phyloP scores from a whole-genome alignment of 37 sponge, comb jelly and placozoan genomes.

The Mnemiopsis leidyi region DNA sequence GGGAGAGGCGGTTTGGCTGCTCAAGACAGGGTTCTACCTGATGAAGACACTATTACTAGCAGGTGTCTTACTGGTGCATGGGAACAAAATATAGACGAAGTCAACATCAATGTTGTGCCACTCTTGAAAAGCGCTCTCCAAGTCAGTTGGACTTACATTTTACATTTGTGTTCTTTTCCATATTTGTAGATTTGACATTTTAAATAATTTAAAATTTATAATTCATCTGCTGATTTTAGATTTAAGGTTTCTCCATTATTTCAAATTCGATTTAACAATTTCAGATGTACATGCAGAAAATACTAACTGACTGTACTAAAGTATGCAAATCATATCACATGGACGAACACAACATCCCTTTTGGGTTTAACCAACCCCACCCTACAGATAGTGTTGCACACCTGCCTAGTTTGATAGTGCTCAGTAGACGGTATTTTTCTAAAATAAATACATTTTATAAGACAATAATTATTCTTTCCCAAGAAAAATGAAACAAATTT shows the following conservation, averaged over 20 bases:
- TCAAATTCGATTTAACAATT: background rate
- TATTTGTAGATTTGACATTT: too few relatives aligned
- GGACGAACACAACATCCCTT: background rate
- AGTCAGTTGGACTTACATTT: too few relatives aligned
- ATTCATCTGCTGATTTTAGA: too few relatives aligned
- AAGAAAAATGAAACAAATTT: too few relatives aligned
- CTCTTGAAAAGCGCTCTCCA: conserved; percentile 71
- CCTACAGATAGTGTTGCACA: background rate
- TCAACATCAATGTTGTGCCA: conserved; percentile 69
- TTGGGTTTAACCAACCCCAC: conserved; percentile 34
- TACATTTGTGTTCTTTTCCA: too few relatives aligned
- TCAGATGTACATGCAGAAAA: conserved; percentile 52
- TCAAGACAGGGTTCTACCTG: conserved; percentile 75
- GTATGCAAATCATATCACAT: background rate
- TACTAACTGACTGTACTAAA: conserved; percentile 44
- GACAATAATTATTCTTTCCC: too few relatives aligned
- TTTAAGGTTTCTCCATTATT: background rate
- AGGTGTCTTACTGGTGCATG: conserved; percentile 80
- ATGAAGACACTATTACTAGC: conserved; percentile 70
- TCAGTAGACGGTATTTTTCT: conserved; percentile 13
- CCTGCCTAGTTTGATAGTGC: conserved; percentile 9
- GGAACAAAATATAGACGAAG: conserved; percentile 79
- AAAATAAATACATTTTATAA: too few relatives aligned
- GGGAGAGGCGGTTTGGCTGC: background rate
- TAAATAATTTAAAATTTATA: too few relatives aligned